Base-by-base conservation (phyloP, 2,797 vertebrate genomes). In the Fistularia commersonii region DNA sequence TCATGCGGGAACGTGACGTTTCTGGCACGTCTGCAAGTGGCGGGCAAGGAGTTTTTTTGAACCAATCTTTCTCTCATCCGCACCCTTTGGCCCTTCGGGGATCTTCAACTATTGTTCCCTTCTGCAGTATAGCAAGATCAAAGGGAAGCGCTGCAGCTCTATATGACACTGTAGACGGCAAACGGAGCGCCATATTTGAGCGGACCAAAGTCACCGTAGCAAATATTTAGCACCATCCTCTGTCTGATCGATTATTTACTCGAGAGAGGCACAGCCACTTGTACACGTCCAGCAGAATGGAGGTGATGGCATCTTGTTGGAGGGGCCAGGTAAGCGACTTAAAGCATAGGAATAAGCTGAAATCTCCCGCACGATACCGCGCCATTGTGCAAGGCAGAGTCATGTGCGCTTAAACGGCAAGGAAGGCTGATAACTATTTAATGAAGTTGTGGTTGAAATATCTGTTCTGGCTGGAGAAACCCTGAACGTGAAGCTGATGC, bases 281-380 rank as follows among this genome's bases (percentile, higher is more conserved):
- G 12, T 34, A 42, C 14, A 23, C 43, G 45, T 65, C 64, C 61
- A 58, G 67, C 57, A 60, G 64, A 46, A 89, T 86, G 83, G 87
- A 88, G 51, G 76, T 89, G 77, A 90, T 91, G 90, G 87, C 89
- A 1, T 70, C 79, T 11, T 85, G 84, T 38, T 87, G 84, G 82
- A 85, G 43, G 60, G 78, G 12, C 51, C 76, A 81, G 86, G 85
- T 87, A 41, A 34, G 74, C n/a, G n/a, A n/a, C n/a, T n/a, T n/a
- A n/a, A n/a, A n/a, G n/a, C n/a, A n/a, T n/a, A 3, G 15, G 3
- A 23, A 43, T 13, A 32, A 49, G 45, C 3, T 12, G 23, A 33
- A 11, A 55, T 48, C 49, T 1, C 8, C 23, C 9, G 41, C 12
- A 7, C 36, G 61, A 48, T 39, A 38, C 46, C 7, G 45, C 31